These are phyloP conservation scores for Tyrannus savana DNA, from an alignment of 2,113 vertebrate species.

Conservation along the genomic window DNA sequence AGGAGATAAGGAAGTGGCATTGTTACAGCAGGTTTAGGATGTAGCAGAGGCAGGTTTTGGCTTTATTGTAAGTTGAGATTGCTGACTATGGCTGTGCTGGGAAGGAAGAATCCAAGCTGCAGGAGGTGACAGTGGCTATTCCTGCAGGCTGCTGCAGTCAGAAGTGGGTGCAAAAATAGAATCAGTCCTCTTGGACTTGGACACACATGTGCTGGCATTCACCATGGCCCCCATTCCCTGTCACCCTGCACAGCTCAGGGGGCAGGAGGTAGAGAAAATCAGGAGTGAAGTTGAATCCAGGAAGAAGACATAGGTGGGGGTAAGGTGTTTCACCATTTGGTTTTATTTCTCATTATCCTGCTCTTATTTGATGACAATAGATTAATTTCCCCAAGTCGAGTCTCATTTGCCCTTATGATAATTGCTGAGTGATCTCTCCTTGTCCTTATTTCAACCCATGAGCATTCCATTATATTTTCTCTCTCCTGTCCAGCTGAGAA, in stretches of 20 bases:
- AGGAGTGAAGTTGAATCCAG: background rate
- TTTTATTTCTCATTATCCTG: background rate
- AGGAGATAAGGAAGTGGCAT: background rate
- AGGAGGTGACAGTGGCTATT: background rate
- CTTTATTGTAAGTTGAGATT: background rate
- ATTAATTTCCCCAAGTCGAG: rapidly evolving
- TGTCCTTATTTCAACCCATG: background rate
- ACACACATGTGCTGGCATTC: background rate
- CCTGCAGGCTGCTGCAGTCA: background rate
- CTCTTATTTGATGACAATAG: background rate
- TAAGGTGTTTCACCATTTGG: background rate
- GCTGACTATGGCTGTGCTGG: background rate
- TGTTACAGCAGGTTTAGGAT: background rate
- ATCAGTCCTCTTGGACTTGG: background rate
- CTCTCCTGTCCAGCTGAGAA: background rate
- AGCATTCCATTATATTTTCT: background rate
- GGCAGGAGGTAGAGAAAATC: background rate
- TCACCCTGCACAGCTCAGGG: background rate
- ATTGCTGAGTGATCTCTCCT: background rate
- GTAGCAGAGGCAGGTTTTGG: background rate
- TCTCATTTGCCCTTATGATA: background rate
- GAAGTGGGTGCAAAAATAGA: background rate
- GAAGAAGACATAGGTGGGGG: background rate
- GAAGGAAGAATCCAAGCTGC: background rate
- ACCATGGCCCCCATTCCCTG: background rate